Percentiles rank a stretch among this genome's conserved stretches.
Conservation (phyloP, 2,888 invertebrate species). For the Chelonus formosanus region DNA sequence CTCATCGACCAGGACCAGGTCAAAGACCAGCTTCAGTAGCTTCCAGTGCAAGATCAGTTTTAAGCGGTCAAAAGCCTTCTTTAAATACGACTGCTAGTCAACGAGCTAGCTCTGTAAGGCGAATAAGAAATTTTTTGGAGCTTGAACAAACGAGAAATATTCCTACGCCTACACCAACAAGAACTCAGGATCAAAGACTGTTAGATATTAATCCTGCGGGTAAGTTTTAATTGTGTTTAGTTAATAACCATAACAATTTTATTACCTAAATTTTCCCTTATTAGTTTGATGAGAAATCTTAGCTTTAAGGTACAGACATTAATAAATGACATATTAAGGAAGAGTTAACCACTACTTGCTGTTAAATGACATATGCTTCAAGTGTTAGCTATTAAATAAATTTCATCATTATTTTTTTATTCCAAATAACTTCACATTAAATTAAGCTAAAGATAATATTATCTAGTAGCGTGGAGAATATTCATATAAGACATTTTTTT, state of each 20-base stretch:
- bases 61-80: conserved; percentile 56
- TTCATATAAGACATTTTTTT: no score
- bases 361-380: no score
- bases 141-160: conserved; percentile 71
- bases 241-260: background rate
- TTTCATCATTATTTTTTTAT: no score
- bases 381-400: no score
- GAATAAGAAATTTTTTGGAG: conserved; percentile 84
- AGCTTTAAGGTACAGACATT: background rate
- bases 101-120: conserved; percentile 74
- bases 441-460: no score
- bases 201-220: conserved; percentile 91
- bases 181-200: conserved; percentile 73
- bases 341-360: no score
- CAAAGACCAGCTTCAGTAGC: conserved; percentile 60
- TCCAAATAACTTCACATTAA: no score
- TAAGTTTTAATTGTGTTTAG: conserved; percentile 52
- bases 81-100: conserved; percentile 47
- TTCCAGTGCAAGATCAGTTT: conserved; percentile 56
- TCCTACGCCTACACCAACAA: conserved; percentile 79
- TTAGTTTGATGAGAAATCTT: background rate
- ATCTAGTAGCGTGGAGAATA: no score
- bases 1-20: conserved; percentile 55
- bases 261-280: conserved; percentile 1
- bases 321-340: no score